A percentile compares a stretch with the other conserved stretches of the same genome.
Evolutionary conservation across 1,140 invertebrate genomes (phyloP).

Genomic region (Ephestia elutella): DNA sequence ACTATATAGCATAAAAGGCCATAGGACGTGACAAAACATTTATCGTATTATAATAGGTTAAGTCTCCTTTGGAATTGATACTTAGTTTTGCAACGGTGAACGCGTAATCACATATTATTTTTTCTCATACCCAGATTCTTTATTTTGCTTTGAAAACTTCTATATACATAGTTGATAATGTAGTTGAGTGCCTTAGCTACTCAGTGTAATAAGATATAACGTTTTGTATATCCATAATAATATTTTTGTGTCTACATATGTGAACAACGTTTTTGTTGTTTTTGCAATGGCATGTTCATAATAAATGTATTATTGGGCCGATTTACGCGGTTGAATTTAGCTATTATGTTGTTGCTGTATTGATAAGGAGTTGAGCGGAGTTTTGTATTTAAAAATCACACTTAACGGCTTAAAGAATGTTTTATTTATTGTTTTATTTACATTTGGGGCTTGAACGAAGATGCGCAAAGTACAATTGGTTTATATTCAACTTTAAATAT

Average conservation of each 20-base stretch:
- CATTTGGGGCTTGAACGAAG: constrained; percentile 27
- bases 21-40: constrained; percentile 65
- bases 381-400: constrained; percentile 33
- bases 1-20: constrained; percentile 52
- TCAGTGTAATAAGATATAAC: constrained; percentile 58
- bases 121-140: constrained; percentile 30
- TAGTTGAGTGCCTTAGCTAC: constrained; percentile 73
- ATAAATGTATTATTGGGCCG: constrained; percentile 13
- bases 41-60: constrained; percentile 68
- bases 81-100: constrained; percentile 61
- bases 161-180: constrained; percentile 50
- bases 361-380: constrained; percentile 17
- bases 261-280: constrained; percentile 29
- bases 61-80: constrained; percentile 67
- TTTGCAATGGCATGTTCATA: constrained; percentile 16
- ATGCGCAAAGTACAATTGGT: constrained; percentile 49
- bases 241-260: constrained; percentile 35
- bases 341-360: constrained; percentile 27
- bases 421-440: constrained; percentile 39
- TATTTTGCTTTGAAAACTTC: constrained; percentile 50
- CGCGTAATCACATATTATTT: constrained; percentile 39
- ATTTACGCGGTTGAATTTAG: constrained; percentile 21
- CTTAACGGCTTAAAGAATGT: constrained; percentile 26
- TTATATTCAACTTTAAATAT: constrained; percentile 45
- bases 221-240: constrained; percentile 34